Evolutionary conservation across 2,888 invertebrate genomes (phyloP).

Genomic region (Perithous albicinctus): DNA sequence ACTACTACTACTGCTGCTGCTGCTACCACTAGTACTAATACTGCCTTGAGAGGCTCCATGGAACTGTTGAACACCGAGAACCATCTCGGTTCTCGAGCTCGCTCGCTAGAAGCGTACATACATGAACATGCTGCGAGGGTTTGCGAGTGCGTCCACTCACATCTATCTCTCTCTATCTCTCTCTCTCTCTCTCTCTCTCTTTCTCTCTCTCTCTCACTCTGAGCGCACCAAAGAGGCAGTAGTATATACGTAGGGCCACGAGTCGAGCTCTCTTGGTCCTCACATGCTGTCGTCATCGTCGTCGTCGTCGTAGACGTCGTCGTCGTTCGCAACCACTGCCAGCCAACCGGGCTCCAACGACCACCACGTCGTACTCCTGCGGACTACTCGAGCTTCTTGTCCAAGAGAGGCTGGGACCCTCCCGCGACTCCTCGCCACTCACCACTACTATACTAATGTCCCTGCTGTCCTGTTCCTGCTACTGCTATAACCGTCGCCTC

Average conservation of each 20-base stretch:
- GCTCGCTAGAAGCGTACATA: slow-evolving; percentile 47
- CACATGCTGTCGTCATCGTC: slow-evolving; percentile 29
- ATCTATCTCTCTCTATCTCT: neutral
- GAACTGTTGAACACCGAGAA: slow-evolving; percentile 45
- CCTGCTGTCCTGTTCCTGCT: neutral
- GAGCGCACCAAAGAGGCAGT: slow-evolving; percentile 35
- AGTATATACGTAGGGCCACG: slow-evolving; percentile 13
- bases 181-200: slow-evolving; percentile 12
- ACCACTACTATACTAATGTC: slow-evolving; percentile 11
- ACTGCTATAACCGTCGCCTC: neutral
- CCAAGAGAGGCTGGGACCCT: slow-evolving; percentile 63
- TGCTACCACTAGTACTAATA: slow-evolving; percentile 64
- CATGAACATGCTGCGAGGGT: slow-evolving; percentile 37
- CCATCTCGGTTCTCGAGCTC: slow-evolving; percentile 48
- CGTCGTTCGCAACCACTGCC: slow-evolving; percentile 63
- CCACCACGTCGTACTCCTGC: slow-evolving; percentile 68
- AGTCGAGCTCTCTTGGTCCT: slow-evolving; percentile 34
- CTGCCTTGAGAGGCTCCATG: slow-evolving; percentile 36
- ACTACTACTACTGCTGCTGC: slow-evolving; percentile 57
- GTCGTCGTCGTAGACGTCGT: slow-evolving; percentile 57
- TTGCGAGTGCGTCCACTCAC: slow-evolving; percentile 42
- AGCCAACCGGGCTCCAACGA: slow-evolving; percentile 62
- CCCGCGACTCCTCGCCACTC: slow-evolving; percentile 55
- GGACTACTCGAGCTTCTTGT: slow-evolving; percentile 70
- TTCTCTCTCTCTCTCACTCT: slow-evolving; percentile 16